Evolutionary conservation across 2,797 vertebrate species (phyloP).

Genomic region (Rhinoraja longicauda): DNA sequence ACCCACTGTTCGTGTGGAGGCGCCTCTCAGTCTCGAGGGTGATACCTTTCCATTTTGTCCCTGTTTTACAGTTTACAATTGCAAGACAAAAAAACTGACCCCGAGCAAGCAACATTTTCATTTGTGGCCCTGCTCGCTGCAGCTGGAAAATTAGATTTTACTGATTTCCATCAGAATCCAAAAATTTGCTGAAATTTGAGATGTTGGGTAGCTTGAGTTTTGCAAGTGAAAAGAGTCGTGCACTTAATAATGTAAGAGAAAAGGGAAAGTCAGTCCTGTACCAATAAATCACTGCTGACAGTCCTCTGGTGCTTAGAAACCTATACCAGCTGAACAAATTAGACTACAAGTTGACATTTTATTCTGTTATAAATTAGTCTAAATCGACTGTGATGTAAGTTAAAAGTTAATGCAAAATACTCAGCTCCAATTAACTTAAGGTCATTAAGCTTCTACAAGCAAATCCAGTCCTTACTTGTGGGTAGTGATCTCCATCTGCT

Average conservation of each 20-base stretch:
- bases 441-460: background rate
- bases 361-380: background rate
- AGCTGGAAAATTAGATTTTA: background rate
- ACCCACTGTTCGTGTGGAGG: too few relatives aligned
- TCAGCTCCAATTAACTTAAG: conserved; percentile 9
- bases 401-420: background rate
- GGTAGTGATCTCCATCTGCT: background rate
- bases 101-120: background rate
- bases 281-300: conserved; percentile 14
- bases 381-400: background rate
- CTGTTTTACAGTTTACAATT: background rate
- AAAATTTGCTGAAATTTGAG: background rate
- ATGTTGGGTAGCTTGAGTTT: background rate
- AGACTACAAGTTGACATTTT: background rate
- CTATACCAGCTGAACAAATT: conserved; percentile 19
- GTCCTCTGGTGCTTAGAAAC: background rate
- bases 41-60: too few relatives aligned
- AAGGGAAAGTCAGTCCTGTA: background rate
- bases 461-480: background rate
- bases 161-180: background rate
- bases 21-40: too few relatives aligned
- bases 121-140: background rate
- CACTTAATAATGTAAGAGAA: background rate
- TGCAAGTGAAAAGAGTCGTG: background rate
- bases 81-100: background rate